Percentiles rank a stretch among this genome's conserved stretches.
phyloP scores from a whole-genome alignment of 2,113 vertebrate genomes.

The Corythornis vintsioides region DNA sequence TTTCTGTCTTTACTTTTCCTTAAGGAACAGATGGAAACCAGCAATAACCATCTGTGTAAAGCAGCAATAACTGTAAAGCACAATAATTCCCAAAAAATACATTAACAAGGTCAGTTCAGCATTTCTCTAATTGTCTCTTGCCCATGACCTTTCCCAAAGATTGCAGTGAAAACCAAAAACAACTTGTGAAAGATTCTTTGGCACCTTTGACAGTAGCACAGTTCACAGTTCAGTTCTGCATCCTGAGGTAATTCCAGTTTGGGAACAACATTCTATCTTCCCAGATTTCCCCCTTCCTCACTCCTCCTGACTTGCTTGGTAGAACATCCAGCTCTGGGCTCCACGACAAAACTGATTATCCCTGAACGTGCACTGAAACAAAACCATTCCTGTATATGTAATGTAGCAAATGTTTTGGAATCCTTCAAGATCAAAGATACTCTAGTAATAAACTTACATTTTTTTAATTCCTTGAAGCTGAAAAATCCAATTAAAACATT shows the following conservation, averaged over 20 bases:
- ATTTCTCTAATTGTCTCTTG: slow-evolving; percentile 41
- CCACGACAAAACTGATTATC: neutral
- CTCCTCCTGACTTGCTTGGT: neutral
- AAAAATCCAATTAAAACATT: slow-evolving; percentile 61
- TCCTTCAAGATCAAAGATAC: slow-evolving; percentile 50
- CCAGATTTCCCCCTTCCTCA: neutral
- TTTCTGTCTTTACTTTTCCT: neutral
- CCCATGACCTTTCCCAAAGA: neutral
- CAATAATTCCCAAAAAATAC: slow-evolving; percentile 41
- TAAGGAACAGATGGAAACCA: slow-evolving; percentile 47
- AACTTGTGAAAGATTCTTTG: neutral
- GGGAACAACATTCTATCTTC: neutral
- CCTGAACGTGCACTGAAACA: neutral
- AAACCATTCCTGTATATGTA: neutral
- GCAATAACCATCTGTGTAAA: slow-evolving; percentile 59
- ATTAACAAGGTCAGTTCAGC: slow-evolving; percentile 33
- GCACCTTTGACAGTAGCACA: neutral
- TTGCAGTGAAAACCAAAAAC: slow-evolving; percentile 37
- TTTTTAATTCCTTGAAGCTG: slow-evolving; percentile 52
- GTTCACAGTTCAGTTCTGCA: neutral
- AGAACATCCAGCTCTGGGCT: neutral
- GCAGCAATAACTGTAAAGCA: slow-evolving; percentile 22
- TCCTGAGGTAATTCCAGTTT: neutral
- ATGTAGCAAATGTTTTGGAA: slow-evolving; percentile 13
- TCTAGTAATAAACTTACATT: slow-evolving; percentile 49